These are phyloP conservation scores for Epinephelus awoara DNA, from an alignment of 2,797 vertebrate genomes.

Conservation along the genomic window DNA sequence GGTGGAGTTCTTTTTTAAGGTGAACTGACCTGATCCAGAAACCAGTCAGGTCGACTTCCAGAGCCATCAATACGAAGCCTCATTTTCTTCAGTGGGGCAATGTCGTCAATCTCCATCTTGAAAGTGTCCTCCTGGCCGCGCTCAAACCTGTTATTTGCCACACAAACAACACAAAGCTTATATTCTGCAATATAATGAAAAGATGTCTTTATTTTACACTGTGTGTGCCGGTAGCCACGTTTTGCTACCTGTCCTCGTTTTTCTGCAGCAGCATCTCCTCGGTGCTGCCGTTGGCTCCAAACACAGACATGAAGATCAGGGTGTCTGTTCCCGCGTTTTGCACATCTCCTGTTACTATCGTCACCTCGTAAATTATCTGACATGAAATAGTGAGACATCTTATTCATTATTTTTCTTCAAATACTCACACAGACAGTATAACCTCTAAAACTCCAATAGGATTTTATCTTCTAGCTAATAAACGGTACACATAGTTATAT, in stretches of 20 bases:
- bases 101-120: constrained; percentile 94
- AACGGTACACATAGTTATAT: not conserved
- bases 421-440: not conserved
- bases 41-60: constrained; percentile 95
- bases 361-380: constrained; percentile 94
- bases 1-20: not conserved
- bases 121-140: constrained; percentile 95
- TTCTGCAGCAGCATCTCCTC: constrained; percentile 94
- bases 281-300: constrained; percentile 92
- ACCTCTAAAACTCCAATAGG: not conserved
- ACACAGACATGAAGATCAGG: constrained; percentile 92
- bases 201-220: accelerated
- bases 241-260: constrained; percentile 91
- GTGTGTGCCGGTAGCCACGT: not conserved
- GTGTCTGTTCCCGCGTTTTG: constrained; percentile 92
- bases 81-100: constrained; percentile 95
- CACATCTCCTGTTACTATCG: constrained; percentile 91
- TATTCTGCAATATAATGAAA: not conserved
- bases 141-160: constrained; percentile 90
- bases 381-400: not conserved
- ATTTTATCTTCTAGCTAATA: not conserved
- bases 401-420: not conserved
- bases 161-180: constrained; percentile 24
- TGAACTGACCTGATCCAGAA: constrained; percentile 91
- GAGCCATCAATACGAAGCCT: constrained; percentile 91